Evolutionary conservation across 2,888 invertebrate genomes (phyloP), one percentile per base, ranked within the genome.

Genomic region (Trichogramma evanescens): DNA sequence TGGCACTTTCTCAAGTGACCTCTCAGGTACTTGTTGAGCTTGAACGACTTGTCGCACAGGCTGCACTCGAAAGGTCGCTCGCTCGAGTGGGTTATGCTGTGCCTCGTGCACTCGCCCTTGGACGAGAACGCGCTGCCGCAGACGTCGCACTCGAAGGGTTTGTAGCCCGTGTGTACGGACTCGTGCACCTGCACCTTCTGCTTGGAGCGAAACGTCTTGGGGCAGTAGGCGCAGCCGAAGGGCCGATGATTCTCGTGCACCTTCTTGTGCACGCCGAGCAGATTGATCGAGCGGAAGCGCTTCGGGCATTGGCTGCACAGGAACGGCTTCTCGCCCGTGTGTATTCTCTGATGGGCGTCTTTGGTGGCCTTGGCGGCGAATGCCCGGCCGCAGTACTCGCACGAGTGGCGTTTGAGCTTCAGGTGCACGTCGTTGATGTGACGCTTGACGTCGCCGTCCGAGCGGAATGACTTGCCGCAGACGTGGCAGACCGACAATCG

Each of bases 11-110:
- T 82, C 63, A 78, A 72, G 68, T 83, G 83, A 72, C 81, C 81
- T 52, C 78, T 76, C 66, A 83, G 73, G 68, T 83, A 83, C 39
- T 83, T 74, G 66, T 81, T 82, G 67, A 83, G 82, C 52, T 81
- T 74, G 67, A 83, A 83, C 48, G 76, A 74, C n/a, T 79, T 66
- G 4, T 79, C 79, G 66, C 82, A 82, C 9, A 74, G 71, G 4
- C 69, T 68, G 68, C 82, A 83, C 46, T 71, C 68, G 65, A 79
- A 82, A 5, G 82, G 82, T 65, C 81, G 82, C 56, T 80, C 80
- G 1, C 80, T 10, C 9, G 51, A 58, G 41, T 84, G 84, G 59
- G 81, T 79, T 41, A 79, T 74, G 58, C 75, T 71, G 69, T 85
- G 85, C 1, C 82, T 74, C 50, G 80, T 75, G 64, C 83, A 71